Evolutionary conservation across 2,113 vertebrate species (phyloP).

Genomic region (Barbus barbus): DNA sequence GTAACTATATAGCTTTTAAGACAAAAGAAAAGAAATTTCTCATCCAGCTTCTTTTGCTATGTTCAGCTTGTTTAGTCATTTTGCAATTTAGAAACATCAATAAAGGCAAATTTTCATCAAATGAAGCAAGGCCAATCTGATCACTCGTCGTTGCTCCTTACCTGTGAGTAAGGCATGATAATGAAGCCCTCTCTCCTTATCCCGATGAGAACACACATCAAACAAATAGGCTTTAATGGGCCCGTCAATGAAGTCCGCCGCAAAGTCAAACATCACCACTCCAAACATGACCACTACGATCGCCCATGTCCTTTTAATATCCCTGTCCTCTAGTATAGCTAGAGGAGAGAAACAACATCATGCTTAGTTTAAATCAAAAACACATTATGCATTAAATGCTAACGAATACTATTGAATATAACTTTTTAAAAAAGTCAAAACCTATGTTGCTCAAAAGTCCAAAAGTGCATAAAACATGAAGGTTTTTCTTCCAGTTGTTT

Average conservation of each 20-base stretch:
- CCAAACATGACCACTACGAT: slow-evolving; percentile 91
- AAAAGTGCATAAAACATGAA: background rate
- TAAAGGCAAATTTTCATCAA: no score
- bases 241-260: slow-evolving; percentile 96
- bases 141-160: slow-evolving; percentile 60
- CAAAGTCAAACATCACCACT: slow-evolving; percentile 95
- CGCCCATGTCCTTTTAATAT: slow-evolving; percentile 76
- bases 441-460: background rate
- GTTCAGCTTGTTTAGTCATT: no score
- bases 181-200: slow-evolving; percentile 93
- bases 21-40: no score
- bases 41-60: no score
- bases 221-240: slow-evolving; percentile 98
- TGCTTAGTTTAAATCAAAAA: slow-evolving; percentile 5
- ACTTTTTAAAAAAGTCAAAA: background rate
- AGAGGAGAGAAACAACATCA: slow-evolving; percentile 45
- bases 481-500: background rate
- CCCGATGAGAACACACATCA: slow-evolving; percentile 91
- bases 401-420: background rate
- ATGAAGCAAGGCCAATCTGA: no score
- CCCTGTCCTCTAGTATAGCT: slow-evolving; percentile 67
- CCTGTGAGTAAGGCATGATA: slow-evolving; percentile 96
- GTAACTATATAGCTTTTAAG: no score
- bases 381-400: background rate
- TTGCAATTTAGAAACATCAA: no score